Conservation (phyloP, 2,113 vertebrate species). For the Tapirus terrestris region DNA sequence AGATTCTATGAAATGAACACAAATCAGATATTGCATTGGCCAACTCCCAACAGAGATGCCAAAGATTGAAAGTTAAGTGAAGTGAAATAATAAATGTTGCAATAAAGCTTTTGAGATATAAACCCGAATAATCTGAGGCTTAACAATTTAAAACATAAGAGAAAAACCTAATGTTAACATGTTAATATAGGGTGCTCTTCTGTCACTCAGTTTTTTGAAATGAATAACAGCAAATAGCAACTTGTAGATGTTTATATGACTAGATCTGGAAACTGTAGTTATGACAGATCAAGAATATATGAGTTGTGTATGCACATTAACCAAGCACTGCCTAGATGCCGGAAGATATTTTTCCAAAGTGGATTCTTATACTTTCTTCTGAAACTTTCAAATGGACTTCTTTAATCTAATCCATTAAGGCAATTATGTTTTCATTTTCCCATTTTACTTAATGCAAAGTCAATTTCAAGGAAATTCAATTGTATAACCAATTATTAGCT, state of each 20-base stretch:
- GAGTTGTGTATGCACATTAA: not conserved
- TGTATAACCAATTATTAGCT: not conserved
- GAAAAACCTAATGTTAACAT: not conserved
- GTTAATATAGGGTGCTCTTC: not conserved
- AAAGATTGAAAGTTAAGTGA: constrained; percentile 14
- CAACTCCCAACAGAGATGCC: not conserved
- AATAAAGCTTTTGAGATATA: constrained; percentile 25
- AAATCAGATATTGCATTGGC: constrained; percentile 17
- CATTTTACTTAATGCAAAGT: constrained; percentile 56
- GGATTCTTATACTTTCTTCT: not conserved
- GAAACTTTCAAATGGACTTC: constrained; percentile 31
- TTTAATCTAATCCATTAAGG: not conserved
- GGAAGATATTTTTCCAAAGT: not conserved
- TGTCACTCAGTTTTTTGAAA: not conserved
- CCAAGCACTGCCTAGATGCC: not conserved
- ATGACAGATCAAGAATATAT: not conserved
- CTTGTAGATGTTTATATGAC: not conserved
- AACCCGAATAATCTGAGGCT: not conserved
- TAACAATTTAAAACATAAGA: not conserved
- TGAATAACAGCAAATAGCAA: not conserved
- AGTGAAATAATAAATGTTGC: constrained; percentile 26
- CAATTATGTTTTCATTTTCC: constrained; percentile 29
- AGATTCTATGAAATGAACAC: constrained; percentile 56
- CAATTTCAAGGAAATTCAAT: constrained; percentile 39
- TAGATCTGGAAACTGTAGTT: not conserved